These are phyloP conservation scores for Pachydiplax longipennis DNA, from an alignment of 2,888 invertebrate species.

Conservation along the genomic window DNA sequence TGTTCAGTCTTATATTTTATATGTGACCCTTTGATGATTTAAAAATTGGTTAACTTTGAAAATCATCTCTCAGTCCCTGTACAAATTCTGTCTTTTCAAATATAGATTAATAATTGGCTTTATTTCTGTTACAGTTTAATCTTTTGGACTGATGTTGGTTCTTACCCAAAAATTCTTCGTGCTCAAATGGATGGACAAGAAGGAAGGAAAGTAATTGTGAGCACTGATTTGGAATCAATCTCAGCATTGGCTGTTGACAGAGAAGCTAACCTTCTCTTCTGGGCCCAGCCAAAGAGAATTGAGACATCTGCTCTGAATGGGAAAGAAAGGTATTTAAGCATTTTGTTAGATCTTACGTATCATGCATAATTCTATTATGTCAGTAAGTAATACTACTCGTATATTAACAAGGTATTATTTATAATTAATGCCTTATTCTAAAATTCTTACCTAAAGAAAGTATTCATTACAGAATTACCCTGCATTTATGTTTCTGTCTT, in stretches of 20 bases:
- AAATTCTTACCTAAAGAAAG: no score
- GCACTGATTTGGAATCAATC: conserved; percentile 71
- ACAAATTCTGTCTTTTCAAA: conserved; percentile 48
- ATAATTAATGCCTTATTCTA: no score
- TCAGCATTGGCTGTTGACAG: conserved; percentile 84
- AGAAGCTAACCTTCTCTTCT: conserved; percentile 77
- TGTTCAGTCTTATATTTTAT: no score
- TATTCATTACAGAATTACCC: no score
- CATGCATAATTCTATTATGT: no score
- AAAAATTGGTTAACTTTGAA: no score
- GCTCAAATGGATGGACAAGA: conserved; percentile 74
- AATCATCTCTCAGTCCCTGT: conserved; percentile 55
- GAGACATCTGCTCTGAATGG: conserved; percentile 84
- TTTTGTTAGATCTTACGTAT: no score
- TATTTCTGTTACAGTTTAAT: conserved; percentile 64
- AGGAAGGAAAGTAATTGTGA: conserved; percentile 71
- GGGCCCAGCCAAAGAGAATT: conserved; percentile 82
- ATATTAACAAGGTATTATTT: no score
- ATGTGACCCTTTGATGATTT: no score
- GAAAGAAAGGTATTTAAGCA: conserved; percentile 68
- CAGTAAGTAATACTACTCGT: no score
- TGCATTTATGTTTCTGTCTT: no score
- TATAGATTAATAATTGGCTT: not conserved
- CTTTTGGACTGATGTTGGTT: conserved; percentile 81
- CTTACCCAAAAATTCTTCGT: conserved; percentile 73